Evolutionary conservation across 2,888 invertebrate genomes (phyloP).

Genomic region (Phyllotreta cruciferae): DNA sequence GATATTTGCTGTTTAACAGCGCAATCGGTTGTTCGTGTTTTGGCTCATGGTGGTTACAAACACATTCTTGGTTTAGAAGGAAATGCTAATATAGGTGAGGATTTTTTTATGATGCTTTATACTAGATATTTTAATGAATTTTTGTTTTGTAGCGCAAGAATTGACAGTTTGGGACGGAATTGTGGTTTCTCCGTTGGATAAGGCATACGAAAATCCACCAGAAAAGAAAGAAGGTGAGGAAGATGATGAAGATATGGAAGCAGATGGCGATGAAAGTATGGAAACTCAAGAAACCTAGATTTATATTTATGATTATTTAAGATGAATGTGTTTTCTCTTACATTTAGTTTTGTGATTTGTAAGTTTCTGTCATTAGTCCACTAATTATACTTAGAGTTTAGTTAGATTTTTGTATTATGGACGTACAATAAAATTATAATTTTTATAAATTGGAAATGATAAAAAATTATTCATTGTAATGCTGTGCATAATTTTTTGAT

Average conservation of each 20-base stretch:
- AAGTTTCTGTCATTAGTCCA: no score
- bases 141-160: slow-evolving; percentile 65
- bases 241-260: slow-evolving; percentile 73
- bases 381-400: no score
- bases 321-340: background rate
- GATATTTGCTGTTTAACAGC: slow-evolving; percentile 94
- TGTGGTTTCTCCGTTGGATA: slow-evolving; percentile 93
- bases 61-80: slow-evolving; percentile 80
- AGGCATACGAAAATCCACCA: slow-evolving; percentile 85
- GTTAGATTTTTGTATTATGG: no score
- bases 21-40: slow-evolving; percentile 88
- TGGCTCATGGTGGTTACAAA: slow-evolving; percentile 92
- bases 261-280: slow-evolving; percentile 66
- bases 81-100: slow-evolving; percentile 59
- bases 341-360: no score
- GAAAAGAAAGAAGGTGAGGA: slow-evolving; percentile 78
- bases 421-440: no score
- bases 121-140: background rate
- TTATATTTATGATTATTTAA: slow-evolving; percentile 16
- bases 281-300: slow-evolving; percentile 58
- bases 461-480: no score
- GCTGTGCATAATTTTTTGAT: no score
- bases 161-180: slow-evolving; percentile 98
- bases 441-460: no score
- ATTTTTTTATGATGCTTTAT: no score